Evolutionary conservation across 2,797 vertebrate genomes (phyloP).

Genomic region (Halcyon smyrnensis): DNA sequence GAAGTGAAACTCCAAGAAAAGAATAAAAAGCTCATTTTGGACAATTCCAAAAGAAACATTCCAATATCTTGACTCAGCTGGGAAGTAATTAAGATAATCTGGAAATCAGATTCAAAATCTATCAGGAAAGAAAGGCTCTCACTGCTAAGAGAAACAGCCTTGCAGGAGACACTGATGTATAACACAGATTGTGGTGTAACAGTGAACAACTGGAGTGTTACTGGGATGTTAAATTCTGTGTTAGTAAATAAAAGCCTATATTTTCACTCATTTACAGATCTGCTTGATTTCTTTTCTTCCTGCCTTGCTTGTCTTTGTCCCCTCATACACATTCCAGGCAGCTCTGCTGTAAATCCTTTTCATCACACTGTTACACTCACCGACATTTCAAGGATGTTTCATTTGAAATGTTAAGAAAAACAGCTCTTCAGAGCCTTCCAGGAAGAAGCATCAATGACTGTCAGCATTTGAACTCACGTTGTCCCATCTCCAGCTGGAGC

Average conservation of each 20-base stretch:
- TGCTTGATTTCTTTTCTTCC: not conserved
- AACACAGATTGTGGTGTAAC: not conserved
- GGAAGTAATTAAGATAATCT: constrained; percentile 43
- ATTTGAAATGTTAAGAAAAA: not conserved
- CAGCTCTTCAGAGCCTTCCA: not conserved
- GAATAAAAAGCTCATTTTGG: not conserved
- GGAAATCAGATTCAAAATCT: constrained; percentile 30
- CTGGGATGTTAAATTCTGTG: not conserved
- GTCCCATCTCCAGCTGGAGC: not conserved
- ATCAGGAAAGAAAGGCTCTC: not conserved
- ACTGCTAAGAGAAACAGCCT: constrained; percentile 28
- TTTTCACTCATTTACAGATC: not conserved
- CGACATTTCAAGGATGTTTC: constrained; percentile 14
- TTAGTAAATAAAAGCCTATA: not conserved
- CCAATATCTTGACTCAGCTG: constrained; percentile 37
- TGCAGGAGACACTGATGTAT: not conserved
- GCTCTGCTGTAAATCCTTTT: constrained; percentile 23
- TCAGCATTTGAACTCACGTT: not conserved
- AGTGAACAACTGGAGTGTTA: not conserved
- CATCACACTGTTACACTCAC: not conserved
- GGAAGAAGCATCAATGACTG: not conserved
- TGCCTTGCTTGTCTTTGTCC: not conserved
- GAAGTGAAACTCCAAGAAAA: not conserved
- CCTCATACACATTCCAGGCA: not conserved
- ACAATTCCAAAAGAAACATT: constrained; percentile 54